Percentiles rank a stretch among this genome's conserved stretches.
These are phyloP conservation scores for Polia nebulosa DNA, from an alignment of 2,888 invertebrate species.

Conservation along the genomic window DNA sequence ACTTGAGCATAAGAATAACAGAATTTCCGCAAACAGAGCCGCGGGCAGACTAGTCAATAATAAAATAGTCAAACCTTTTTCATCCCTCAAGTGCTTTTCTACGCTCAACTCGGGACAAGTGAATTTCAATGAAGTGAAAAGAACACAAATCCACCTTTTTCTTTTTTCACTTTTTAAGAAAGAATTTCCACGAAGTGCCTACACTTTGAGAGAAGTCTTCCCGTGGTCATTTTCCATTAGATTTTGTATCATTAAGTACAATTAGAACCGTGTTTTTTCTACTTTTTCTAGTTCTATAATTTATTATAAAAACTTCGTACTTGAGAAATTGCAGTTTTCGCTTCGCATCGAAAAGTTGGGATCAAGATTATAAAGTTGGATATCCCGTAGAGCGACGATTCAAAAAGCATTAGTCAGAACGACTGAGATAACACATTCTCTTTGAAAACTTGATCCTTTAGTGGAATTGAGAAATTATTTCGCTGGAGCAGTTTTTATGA, in stretches of 20 bases:
- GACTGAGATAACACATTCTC: constrained; percentile 79
- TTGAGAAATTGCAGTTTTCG: constrained; percentile 77
- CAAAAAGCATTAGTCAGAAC: constrained; percentile 77
- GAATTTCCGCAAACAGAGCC: constrained; percentile 50
- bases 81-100: constrained; percentile 59
- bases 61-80: constrained; percentile 65
- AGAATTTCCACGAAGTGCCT: too few species aligned
- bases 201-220: constrained; percentile 63
- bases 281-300: constrained; percentile 46
- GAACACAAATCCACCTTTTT: constrained; percentile 69
- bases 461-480: constrained; percentile 71
- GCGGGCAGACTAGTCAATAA: constrained; percentile 58
- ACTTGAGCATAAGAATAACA: constrained; percentile 46
- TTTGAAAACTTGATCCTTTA: constrained; percentile 74
- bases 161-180: constrained; percentile 62
- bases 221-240: constrained; percentile 34
- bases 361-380: constrained; percentile 83
- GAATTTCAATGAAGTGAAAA: constrained; percentile 75
- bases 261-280: constrained; percentile 28
- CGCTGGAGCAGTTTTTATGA: constrained; percentile 58
- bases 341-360: constrained; percentile 76
- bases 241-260: constrained; percentile 25
- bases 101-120: constrained; percentile 68
- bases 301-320: constrained; percentile 63
- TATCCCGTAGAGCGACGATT: constrained; percentile 74